phyloP scores from a whole-genome alignment of 2,797 vertebrate species.

The Cheirogaleus major region DNA sequence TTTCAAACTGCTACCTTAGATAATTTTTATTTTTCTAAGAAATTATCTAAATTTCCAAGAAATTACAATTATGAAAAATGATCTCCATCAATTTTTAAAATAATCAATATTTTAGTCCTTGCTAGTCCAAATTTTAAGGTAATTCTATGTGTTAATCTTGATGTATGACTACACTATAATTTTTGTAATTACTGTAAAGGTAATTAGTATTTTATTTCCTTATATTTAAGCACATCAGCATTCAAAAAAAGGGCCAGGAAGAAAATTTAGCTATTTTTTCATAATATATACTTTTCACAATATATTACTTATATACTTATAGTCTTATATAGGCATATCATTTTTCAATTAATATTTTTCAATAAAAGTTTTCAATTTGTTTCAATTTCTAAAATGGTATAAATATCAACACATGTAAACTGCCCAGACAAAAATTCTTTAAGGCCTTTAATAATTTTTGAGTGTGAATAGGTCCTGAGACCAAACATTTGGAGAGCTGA shows the following conservation, averaged over 20 bases:
- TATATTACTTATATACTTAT: background rate
- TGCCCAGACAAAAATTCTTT: background rate
- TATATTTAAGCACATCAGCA: background rate
- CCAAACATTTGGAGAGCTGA: background rate
- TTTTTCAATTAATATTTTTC: background rate
- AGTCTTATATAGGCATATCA: background rate
- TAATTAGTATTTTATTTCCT: background rate
- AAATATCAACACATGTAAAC: background rate
- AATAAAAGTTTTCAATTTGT: background rate
- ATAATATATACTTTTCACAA: background rate
- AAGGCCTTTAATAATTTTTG: background rate
- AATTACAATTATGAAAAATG: conserved; percentile 9
- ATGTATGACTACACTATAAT: background rate
- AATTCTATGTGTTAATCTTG: background rate
- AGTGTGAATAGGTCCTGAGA: background rate
- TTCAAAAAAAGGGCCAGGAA: background rate
- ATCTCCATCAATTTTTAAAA: background rate
- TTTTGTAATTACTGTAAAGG: background rate
- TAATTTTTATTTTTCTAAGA: conserved; percentile 22
- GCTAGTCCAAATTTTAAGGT: background rate
- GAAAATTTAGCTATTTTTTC: background rate
- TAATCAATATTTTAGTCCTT: background rate
- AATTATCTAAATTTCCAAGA: background rate
- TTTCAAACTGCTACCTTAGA: background rate
- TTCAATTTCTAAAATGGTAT: background rate